Evolutionary conservation across 2,797 vertebrate genomes (phyloP).

Genomic region (Prionace glauca): DNA sequence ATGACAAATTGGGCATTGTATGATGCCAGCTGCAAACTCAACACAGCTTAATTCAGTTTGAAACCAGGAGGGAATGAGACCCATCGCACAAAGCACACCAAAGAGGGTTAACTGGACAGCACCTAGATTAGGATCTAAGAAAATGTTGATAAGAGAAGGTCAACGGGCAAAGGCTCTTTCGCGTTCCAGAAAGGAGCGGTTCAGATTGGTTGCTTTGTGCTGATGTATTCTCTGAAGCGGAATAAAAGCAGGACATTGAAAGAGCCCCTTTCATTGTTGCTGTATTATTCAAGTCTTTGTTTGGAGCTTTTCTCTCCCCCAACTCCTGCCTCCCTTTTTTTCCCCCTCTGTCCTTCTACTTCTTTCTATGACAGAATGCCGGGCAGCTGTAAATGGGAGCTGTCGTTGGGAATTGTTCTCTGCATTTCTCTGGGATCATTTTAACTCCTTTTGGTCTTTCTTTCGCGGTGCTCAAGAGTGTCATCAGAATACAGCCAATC

Average conservation of each 20-base stretch:
- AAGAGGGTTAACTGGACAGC: background rate
- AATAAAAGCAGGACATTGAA: constrained; percentile 36
- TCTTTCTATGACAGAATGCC: background rate
- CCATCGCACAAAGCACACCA: background rate
- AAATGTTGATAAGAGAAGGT: background rate
- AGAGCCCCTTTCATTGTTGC: constrained; percentile 35
- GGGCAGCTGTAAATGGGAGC: constrained; percentile 32
- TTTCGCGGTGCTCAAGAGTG: constrained; percentile 26
- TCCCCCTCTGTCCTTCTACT: background rate
- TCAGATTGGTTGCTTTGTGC: constrained; percentile 22
- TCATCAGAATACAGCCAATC: constrained; percentile 38
- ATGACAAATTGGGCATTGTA: background rate
- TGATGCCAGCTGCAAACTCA: background rate
- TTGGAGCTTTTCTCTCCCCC: background rate
- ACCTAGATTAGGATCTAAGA: background rate
- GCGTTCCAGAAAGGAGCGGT: background rate
- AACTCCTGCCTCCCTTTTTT: constrained; percentile 23
- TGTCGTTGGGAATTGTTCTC: constrained; percentile 28
- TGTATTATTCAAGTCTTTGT: constrained; percentile 30
- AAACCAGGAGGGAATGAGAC: background rate
- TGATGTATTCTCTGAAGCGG: background rate
- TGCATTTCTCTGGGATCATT: constrained; percentile 2
- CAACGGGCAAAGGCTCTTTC: background rate
- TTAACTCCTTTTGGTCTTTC: constrained; percentile 37
- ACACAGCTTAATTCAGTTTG: background rate